Evolutionary conservation across 2,113 vertebrate genomes (phyloP).

Genomic region (Okapia johnstoni): DNA sequence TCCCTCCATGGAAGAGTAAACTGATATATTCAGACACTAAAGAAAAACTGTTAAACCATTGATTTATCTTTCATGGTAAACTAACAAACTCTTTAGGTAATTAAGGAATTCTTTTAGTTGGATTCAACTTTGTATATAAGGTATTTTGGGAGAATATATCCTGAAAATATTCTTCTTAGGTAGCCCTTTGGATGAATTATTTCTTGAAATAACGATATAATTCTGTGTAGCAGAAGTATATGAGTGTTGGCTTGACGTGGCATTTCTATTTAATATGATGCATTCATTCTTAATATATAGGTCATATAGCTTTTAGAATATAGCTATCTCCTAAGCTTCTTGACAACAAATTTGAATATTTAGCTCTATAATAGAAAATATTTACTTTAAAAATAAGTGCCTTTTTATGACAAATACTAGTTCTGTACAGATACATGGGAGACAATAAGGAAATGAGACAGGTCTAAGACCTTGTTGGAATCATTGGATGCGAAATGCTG

Average conservation of each 20-base stretch:
- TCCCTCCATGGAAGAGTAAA: neutral
- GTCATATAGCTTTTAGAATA: neutral
- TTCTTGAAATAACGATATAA: neutral
- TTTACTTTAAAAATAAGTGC: neutral
- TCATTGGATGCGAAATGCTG: neutral
- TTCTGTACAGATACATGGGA: neutral
- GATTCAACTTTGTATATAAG: neutral
- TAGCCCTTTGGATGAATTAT: neutral
- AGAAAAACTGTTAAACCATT: neutral
- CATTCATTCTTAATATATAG: neutral
- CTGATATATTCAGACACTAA: neutral
- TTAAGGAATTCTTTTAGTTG: neutral
- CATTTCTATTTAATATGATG: constrained; percentile 10
- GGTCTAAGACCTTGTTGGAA: neutral
- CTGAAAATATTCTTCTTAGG: neutral
- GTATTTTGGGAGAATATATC: neutral
- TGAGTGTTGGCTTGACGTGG: neutral
- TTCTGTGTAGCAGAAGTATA: neutral
- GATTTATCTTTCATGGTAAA: neutral
- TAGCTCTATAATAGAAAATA: neutral
- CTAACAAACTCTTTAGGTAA: neutral
- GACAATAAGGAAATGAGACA: neutral
- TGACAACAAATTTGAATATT: neutral
- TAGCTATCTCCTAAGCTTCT: neutral
- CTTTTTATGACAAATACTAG: neutral